Percentiles rank a stretch among this genome's conserved stretches.
Conservation (phyloP, 2,888 invertebrate genomes). For the Saturnia pavonia region DNA sequence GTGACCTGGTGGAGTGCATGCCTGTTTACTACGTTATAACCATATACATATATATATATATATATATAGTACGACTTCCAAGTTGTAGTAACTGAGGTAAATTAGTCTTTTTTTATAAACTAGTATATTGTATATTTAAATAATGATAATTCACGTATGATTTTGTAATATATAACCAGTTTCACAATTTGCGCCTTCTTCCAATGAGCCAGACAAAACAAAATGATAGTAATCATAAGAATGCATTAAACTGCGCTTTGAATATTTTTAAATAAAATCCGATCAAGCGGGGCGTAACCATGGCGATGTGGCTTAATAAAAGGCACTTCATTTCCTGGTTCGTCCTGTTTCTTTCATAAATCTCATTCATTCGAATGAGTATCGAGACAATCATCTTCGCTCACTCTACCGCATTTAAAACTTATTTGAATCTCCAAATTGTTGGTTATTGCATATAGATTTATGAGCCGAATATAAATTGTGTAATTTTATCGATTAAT, state of each 20-base stretch:
- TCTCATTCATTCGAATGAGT: not conserved
- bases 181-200: not conserved
- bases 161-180: not conserved
- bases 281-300: not conserved
- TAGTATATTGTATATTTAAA: not conserved
- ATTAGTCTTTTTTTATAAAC: not conserved
- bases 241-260: not conserved
- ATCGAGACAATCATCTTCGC: not conserved
- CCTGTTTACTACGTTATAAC: not conserved
- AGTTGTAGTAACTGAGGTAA: not conserved
- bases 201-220: not conserved
- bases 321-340: constrained; percentile 5
- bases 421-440: constrained; percentile 21
- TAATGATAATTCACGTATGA: not conserved
- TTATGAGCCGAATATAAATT: constrained; percentile 17
- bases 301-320: not conserved
- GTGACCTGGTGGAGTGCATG: not conserved
- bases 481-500: constrained; percentile 2
- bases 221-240: not conserved
- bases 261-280: not conserved
- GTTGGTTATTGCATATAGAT: constrained; percentile 15
- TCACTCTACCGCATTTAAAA: constrained; percentile 19
- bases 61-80: too few relatives aligned
- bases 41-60: too few relatives aligned
- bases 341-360: constrained; percentile 1